Percentiles rank a stretch among this genome's conserved stretches.
Evolutionary conservation across 2,888 invertebrate species (phyloP).

Genomic region (Drosophila robusta): DNA sequence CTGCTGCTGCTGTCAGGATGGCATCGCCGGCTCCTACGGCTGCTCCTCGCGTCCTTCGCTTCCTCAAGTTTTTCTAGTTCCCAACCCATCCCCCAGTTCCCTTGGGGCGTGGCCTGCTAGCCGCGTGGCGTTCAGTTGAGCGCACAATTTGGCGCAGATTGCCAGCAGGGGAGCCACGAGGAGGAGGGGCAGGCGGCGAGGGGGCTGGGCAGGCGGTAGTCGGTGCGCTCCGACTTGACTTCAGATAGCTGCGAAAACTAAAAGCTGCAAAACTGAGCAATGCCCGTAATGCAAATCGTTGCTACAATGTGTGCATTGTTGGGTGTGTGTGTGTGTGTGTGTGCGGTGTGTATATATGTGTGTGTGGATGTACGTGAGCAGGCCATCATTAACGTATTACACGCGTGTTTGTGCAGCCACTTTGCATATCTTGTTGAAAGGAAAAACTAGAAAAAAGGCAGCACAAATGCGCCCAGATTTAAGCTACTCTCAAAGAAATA

Average conservation of each 20-base stretch:
- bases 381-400: constrained; percentile 75
- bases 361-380: constrained; percentile 8
- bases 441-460: neutral
- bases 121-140: constrained; percentile 61
- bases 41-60: neutral
- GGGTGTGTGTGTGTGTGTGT: constrained; percentile 4
- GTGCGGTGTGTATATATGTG: too few species aligned
- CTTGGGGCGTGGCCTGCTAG: constrained; percentile 10
- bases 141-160: constrained; percentile 74
- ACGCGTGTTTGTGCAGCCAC: constrained; percentile 67
- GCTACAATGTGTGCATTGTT: constrained; percentile 68
- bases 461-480: constrained; percentile 11
- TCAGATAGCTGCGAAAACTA: constrained; percentile 41
- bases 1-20: constrained; percentile 40
- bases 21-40: constrained; percentile 5
- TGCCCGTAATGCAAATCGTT: constrained; percentile 71
- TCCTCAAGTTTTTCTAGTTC: neutral
- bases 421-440: constrained; percentile 54
- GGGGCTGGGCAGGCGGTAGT: constrained; percentile 19
- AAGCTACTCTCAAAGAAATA: constrained; percentile 31
- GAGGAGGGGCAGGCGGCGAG: neutral
- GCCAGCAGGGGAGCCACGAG: constrained; percentile 43
- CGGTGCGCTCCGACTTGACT: constrained; percentile 43
- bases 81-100: neutral
- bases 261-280: constrained; percentile 59